Percentiles rank a stretch among this genome's conserved stretches.
Evolutionary conservation across 2,113 vertebrate genomes (phyloP).

Genomic region (Trematomus loennbergii): DNA sequence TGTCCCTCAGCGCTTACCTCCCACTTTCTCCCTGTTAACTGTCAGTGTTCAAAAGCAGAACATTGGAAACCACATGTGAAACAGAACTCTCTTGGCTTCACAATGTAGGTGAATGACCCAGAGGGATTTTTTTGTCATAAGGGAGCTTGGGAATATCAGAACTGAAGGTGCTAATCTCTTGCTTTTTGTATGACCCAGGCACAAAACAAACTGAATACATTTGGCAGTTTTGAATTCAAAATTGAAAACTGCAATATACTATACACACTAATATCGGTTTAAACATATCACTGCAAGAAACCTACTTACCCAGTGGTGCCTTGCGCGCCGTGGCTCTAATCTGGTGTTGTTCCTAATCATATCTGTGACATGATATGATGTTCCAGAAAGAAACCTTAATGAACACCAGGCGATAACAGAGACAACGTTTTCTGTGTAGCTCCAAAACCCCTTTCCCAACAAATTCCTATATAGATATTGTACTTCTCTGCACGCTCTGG

Average conservation of each 20-base stretch:
- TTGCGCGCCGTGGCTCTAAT: not conserved
- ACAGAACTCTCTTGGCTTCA: constrained; percentile 67
- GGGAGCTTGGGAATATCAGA: constrained; percentile 31
- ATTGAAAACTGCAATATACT: not conserved
- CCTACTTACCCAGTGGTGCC: not conserved
- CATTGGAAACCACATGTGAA: constrained; percentile 81
- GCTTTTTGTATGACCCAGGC: constrained; percentile 1
- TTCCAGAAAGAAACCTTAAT: constrained; percentile 60
- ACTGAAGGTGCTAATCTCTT: constrained; percentile 12
- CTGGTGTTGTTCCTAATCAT: constrained; percentile 57
- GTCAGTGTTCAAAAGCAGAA: constrained; percentile 77
- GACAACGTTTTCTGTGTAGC: constrained; percentile 51
- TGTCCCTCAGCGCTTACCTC: constrained; percentile 76
- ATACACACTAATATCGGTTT: not conserved
- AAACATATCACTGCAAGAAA: not conserved
- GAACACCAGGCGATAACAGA: constrained; percentile 59
- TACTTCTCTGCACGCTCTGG: constrained; percentile 25
- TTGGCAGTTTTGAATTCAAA: not conserved
- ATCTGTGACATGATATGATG: constrained; percentile 53
- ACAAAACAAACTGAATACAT: not conserved
- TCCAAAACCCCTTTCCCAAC: constrained; percentile 27
- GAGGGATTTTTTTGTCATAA: constrained; percentile 43
- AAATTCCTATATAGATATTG: constrained; percentile 62
- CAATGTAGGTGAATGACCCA: constrained; percentile 65
- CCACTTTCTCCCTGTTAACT: constrained; percentile 79